Percentiles rank a stretch among this genome's conserved stretches.
These are phyloP conservation scores for Anguilla anguilla DNA, from an alignment of 2,797 vertebrate genomes.

Conservation along the genomic window DNA sequence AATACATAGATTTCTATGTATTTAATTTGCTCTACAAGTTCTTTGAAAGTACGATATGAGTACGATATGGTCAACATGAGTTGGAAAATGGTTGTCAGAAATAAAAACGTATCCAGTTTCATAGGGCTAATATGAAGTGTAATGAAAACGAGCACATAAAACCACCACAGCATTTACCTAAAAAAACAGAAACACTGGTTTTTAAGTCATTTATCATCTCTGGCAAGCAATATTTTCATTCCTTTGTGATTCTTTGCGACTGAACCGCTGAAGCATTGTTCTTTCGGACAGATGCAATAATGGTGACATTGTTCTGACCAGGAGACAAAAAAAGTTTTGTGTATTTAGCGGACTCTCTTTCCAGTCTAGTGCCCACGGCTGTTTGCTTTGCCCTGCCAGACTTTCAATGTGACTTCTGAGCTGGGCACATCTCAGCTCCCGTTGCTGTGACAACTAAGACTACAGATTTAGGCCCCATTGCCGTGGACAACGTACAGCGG, in stretches of 20 bases:
- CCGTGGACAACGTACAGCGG: constrained; percentile 50
- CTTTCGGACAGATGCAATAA: constrained; percentile 46
- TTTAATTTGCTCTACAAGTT: background rate
- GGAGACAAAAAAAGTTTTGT: constrained; percentile 67
- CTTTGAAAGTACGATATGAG: background rate
- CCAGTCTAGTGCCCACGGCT: constrained; percentile 76
- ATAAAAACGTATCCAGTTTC: background rate
- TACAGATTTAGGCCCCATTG: constrained; percentile 45
- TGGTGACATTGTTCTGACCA: constrained; percentile 59
- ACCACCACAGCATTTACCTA: background rate
- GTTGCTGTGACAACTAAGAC: constrained; percentile 62
- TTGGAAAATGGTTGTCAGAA: background rate
- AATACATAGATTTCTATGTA: background rate
- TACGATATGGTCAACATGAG: background rate
- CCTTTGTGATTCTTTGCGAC: constrained; percentile 17
- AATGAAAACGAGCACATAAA: background rate
- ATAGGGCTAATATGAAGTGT: background rate
- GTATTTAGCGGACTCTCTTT: constrained; percentile 72
- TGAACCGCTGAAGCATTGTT: constrained; percentile 41
- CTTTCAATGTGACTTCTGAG: constrained; percentile 73
- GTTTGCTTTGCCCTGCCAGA: constrained; percentile 66
- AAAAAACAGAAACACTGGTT: background rate
- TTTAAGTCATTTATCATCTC: constrained; percentile 25
- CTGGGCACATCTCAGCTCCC: constrained; percentile 53
- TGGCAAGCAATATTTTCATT: constrained; percentile 27